These are phyloP conservation scores for Sphaerophoria rueppellii DNA, from an alignment of 2,888 invertebrate species.

Conservation along the genomic window DNA sequence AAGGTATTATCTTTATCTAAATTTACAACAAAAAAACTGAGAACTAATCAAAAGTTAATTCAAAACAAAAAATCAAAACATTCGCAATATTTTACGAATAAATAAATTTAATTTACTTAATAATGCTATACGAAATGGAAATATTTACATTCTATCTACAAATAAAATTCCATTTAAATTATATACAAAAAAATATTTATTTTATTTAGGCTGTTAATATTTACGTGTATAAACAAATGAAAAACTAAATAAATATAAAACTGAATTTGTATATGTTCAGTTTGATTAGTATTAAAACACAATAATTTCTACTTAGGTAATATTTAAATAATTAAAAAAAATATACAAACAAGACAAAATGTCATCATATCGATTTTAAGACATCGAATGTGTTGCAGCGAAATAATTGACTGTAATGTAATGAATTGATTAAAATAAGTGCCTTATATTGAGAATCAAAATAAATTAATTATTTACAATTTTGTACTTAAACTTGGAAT, in stretches of 20 bases:
- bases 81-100: constrained; percentile 67
- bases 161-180: constrained; percentile 39
- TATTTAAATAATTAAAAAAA: constrained; percentile 39
- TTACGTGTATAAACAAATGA: constrained; percentile 47
- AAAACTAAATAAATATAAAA: constrained; percentile 7
- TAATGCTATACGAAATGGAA: constrained; percentile 23
- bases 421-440: constrained; percentile 16
- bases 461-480: background rate
- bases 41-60: constrained; percentile 61
- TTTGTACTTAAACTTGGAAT: constrained; percentile 24
- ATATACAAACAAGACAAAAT: constrained; percentile 6
- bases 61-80: constrained; percentile 14
- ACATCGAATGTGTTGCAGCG: constrained; percentile 68
- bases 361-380: background rate
- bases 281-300: constrained; percentile 57
- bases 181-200: constrained; percentile 66
- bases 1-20: constrained; percentile 64
- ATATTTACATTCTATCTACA: constrained; percentile 58
- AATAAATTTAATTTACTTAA: constrained; percentile 37
- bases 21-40: constrained; percentile 45
- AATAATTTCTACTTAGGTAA: constrained; percentile 38
- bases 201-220: constrained; percentile 72
- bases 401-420: constrained; percentile 26
- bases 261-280: constrained; percentile 36
- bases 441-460: constrained; percentile 6